Conservation (phyloP, 2,797 vertebrate species). For the Hephaestus fuliginosus region DNA sequence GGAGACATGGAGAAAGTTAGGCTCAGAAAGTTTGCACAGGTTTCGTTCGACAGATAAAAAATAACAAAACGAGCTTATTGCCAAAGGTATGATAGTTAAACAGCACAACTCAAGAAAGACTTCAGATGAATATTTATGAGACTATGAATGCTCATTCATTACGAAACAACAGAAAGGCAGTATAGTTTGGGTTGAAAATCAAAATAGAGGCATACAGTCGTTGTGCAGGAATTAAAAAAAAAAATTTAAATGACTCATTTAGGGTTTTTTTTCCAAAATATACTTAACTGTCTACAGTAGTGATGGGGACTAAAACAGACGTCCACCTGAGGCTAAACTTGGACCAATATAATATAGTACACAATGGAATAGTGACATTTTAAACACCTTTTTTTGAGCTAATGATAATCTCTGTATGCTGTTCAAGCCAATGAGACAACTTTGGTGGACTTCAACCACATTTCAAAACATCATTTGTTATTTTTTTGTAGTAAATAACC, state of each 20-base stretch:
- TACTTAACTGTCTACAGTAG: not conserved
- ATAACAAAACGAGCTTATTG: constrained; percentile 20
- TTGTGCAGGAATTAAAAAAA: not conserved
- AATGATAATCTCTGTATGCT: not conserved
- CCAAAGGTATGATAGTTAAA: constrained; percentile 28
- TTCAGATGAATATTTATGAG: constrained; percentile 35
- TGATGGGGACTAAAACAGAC: not conserved
- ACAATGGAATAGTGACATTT: not conserved
- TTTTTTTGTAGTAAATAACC: not conserved
- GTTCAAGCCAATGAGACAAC: not conserved
- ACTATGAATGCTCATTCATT: not conserved
- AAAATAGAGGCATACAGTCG: not conserved
- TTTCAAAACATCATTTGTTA: constrained; percentile 8
- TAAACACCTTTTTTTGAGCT: not conserved
- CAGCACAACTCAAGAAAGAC: constrained; percentile 29
- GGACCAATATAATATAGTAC: not conserved
- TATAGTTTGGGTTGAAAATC: not conserved
- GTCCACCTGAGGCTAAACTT: not conserved
- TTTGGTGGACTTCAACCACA: not conserved
- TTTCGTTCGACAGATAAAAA: constrained; percentile 16
- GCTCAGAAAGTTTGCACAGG: constrained; percentile 7
- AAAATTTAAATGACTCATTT: not conserved
- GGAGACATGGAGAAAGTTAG: not conserved
- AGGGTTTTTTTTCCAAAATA: not conserved
- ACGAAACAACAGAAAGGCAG: not conserved